Base-by-base conservation (phyloP, 2,113 vertebrate genomes). In the Colinus virginianus region DNA sequence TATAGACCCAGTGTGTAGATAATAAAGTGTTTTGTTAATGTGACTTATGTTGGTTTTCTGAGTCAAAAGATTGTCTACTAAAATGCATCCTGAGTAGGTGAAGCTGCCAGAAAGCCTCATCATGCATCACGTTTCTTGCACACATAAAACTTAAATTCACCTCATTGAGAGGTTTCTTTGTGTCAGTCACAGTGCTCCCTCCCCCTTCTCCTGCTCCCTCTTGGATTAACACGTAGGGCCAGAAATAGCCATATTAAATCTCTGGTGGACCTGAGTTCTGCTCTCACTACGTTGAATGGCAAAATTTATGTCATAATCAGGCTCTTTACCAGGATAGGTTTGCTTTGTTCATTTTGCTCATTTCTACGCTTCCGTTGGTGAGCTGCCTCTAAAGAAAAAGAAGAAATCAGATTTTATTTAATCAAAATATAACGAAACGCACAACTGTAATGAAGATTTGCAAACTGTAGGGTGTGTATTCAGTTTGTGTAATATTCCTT, bases 401-500 rank as follows among this genome's bases (percentile, higher is more conserved):
- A 86, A 92, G 51, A 84, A 86, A 20, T 16, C 51, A 89, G 82
- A 56, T 87, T 90, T 80, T 30, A 51, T 94, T 93, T 90, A n/a
- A 75, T 89, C 23, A 91, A 87, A 92, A 86, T 87, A 91, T 32
- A 78, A 87, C 28, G 70, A 75, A 51, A 80, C 69, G 48, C 96
- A 95, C 90, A 97, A 96, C 55, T 96, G 70, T 96, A 95, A 94
- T 81, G 94, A 96, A 97, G 63, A 74, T 90, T 95, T 96, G 90
- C 90, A 89, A 89, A 94, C 78, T 89, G 38, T 81, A 97, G 97
- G 96, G 90, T 96, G 90, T 94, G 49, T 94, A 87, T 94, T 95
- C 90, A 92, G 79, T 95, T 91, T 96, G 81, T 98, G 72, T 97
- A 96, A 88, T 94, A 94, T 92, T 96, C 92, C 78, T 94, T 90